Percentiles rank a stretch among this genome's conserved stretches.
Conservation (phyloP, 2,113 vertebrate genomes). For the Pagrus major region DNA sequence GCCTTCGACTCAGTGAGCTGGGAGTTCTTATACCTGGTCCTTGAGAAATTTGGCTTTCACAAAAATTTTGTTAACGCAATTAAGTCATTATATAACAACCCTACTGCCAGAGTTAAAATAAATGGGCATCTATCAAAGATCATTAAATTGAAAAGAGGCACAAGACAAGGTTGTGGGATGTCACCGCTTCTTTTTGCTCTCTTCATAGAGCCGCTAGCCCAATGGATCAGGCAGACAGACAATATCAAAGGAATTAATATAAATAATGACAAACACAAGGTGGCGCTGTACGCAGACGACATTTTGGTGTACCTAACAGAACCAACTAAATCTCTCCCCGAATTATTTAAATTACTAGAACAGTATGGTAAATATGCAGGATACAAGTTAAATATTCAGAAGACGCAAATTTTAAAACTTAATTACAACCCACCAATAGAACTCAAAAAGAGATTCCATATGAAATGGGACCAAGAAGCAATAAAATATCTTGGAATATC, state of each 20-base stretch:
- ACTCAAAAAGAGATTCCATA: background rate
- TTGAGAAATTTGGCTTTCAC: background rate
- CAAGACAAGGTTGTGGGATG: background rate
- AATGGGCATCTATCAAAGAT: background rate
- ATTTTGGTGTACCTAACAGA: background rate
- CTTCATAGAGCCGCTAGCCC: background rate
- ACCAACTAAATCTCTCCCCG: background rate
- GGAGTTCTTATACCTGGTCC: background rate
- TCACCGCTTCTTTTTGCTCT: background rate
- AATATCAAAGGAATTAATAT: background rate
- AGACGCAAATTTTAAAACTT: background rate
- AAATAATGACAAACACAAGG: background rate
- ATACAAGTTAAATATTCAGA: background rate
- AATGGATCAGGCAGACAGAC: background rate
- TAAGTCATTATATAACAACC: background rate
- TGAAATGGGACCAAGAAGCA: background rate
- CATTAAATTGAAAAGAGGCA: background rate
- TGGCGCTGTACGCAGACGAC: background rate
- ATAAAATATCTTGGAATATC: background rate
- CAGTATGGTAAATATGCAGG: background rate
- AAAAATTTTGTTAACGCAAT: background rate
- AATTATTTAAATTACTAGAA: background rate
- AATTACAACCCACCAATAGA: background rate
- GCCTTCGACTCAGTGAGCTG: slow-evolving; percentile 1
- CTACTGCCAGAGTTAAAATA: background rate